These are phyloP conservation scores for Rissa tridactyla DNA, from an alignment of 2,113 vertebrate genomes.

Conservation along the genomic window DNA sequence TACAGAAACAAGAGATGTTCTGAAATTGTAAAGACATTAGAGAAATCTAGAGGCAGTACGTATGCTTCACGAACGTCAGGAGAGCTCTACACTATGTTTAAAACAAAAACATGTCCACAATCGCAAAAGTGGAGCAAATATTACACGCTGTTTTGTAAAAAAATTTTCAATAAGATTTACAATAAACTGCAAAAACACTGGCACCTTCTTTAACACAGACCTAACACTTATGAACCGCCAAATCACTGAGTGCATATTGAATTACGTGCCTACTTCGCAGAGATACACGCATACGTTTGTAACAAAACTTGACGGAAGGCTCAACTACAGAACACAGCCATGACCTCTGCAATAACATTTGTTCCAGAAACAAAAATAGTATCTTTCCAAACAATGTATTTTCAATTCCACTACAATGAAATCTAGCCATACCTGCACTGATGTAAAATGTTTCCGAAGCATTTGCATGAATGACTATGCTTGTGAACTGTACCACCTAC, in stretches of 20 bases:
- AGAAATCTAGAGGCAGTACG: not conserved
- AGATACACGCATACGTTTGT: not conserved
- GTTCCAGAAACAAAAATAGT: not conserved
- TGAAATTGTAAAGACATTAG: not conserved
- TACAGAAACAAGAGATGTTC: not conserved
- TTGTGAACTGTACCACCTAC: not conserved
- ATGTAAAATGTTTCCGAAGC: not conserved
- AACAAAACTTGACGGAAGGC: not conserved
- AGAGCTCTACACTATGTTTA: not conserved
- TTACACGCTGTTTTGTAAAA: not conserved
- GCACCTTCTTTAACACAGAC: not conserved
- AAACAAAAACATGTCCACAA: fast-evolving
- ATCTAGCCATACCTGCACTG: not conserved
- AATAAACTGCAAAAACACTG: not conserved
- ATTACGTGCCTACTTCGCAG: not conserved
- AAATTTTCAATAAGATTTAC: not conserved
- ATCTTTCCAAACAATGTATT: not conserved
- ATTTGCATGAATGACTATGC: not conserved
- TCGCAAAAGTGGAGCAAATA: not conserved
- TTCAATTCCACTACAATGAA: not conserved
- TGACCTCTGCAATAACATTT: not conserved
- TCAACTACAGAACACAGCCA: not conserved
- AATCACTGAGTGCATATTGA: not conserved
- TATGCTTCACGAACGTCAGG: not conserved
- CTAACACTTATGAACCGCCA: not conserved